Conservation (phyloP, 1,140 invertebrate genomes). For the Xylocopa sonorina region DNA sequence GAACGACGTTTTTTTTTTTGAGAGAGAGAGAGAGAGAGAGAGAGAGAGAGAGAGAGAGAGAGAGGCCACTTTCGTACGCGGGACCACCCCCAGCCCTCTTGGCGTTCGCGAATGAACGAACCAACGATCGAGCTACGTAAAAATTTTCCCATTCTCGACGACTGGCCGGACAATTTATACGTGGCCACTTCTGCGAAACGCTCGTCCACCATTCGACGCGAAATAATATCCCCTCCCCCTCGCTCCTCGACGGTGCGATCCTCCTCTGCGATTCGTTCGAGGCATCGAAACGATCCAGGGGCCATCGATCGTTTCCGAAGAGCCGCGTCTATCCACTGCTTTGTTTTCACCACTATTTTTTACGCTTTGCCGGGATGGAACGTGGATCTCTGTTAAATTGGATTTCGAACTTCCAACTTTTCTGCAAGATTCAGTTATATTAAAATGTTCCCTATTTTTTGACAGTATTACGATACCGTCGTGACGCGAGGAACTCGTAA, state of each 20-base stretch:
- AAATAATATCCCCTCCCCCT: conserved; percentile 33
- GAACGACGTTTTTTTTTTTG: conserved; percentile 50
- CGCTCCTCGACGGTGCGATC: too few relatives aligned
- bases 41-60: too few relatives aligned
- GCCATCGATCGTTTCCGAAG: not conserved
- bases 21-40: too few relatives aligned
- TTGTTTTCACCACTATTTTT: too few relatives aligned
- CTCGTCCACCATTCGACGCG: conserved; percentile 4
- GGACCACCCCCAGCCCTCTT: not conserved
- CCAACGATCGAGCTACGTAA: conserved; percentile 59
- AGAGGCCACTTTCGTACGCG: conserved; percentile 54
- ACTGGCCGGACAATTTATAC: conserved; percentile 55
- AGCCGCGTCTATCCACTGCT: too few relatives aligned
- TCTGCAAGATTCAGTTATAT: too few relatives aligned
- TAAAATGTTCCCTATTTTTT: too few relatives aligned
- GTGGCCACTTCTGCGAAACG: conserved; percentile 14
- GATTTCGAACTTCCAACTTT: too few relatives aligned
- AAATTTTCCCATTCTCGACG: conserved; percentile 54
- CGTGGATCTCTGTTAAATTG: too few relatives aligned
- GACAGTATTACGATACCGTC: too few relatives aligned
- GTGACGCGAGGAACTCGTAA: too few relatives aligned
- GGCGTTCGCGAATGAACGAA: not conserved
- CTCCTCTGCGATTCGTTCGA: not conserved
- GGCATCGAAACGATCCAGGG: not conserved
- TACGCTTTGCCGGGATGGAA: too few relatives aligned